Evolutionary conservation across 1,140 invertebrate genomes (phyloP), one percentile per base, ranked within the genome.

Genomic region (Amyelois transitella): DNA sequence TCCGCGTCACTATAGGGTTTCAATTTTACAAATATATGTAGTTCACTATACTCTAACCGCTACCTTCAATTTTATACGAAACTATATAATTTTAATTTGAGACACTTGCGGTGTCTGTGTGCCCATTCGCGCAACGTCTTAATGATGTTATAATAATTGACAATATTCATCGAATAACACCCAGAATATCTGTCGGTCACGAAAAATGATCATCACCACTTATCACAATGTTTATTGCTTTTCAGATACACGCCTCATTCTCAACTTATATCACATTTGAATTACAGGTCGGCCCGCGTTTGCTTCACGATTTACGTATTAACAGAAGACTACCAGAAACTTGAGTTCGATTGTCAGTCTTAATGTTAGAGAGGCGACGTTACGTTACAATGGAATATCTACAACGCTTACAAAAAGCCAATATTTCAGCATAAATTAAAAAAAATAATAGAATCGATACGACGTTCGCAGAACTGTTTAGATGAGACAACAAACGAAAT

Each of bases 361-460:
- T 72, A 66, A 71, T 66, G 55, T 65, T 77, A 59, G 58, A 60
- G 57, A 71, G 67, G 64, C 45, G 47, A 61, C 56, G 24, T 62
- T 56, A 56, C 19, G 62, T 56, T 58, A 51, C 25, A 63, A 58
- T 71, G 63, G 58, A 69, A 72, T 66, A 62, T 52, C 53, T 55
- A 51, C 52, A 61, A 47, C 60, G 56, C 62, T 14, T 14, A 38
- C 32, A 38, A 38, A 55, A 66, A 72, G 70, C 72, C 69, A 77
- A 82, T 79, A 86, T 86, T 88, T 82, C 85, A 88, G 81, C 82
- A 87, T 87, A 88, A 88, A 88, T 86, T 83, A 88, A 72, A 79
- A 75, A 72, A 61, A 72, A 53, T 66, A 66, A 69, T 55, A 64
- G 43, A 66, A 64, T 63, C 59, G 68, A 64, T 72, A 72, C 66